phyloP scores from a whole-genome alignment of 2,113 vertebrate species.

The Odontophorus gujanensis region DNA sequence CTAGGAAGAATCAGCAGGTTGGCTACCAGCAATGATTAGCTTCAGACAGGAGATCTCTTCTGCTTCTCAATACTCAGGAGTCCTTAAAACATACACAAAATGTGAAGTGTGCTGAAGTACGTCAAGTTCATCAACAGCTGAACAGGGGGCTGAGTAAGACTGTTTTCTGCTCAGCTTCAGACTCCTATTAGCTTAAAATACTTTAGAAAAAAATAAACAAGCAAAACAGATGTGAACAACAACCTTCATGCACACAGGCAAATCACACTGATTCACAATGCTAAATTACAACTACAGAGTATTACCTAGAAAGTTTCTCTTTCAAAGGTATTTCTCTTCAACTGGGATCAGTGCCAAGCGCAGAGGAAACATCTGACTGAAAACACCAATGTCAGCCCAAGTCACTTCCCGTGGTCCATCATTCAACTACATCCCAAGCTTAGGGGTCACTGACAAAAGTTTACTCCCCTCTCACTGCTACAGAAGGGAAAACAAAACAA shows the following conservation, averaged over 20 bases:
- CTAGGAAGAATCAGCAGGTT: neutral
- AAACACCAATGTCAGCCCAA: neutral
- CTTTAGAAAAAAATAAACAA: neutral
- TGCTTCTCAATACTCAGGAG: neutral
- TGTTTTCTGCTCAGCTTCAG: neutral
- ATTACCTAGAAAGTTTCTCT: neutral
- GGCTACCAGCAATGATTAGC: neutral
- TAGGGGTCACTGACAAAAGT: neutral
- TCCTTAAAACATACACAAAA: neutral
- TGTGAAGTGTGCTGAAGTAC: neutral
- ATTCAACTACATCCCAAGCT: fast-evolving
- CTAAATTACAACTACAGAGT: neutral
- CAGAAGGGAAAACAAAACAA: neutral
- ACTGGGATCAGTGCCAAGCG: neutral
- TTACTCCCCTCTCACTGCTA: slow-evolving; percentile 36
- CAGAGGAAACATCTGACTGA: neutral
- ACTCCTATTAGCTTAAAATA: neutral
- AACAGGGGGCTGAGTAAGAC: neutral
- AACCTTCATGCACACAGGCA: neutral
- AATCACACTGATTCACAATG: neutral
- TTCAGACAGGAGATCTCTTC: neutral
- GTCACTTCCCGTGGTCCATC: neutral
- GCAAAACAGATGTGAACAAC: neutral
- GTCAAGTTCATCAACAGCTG: neutral
- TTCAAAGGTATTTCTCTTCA: neutral